Percentiles rank a stretch among this genome's conserved stretches.
Evolutionary conservation across 2,888 invertebrate genomes (phyloP).

Genomic region (Yponomeuta sedellus): DNA sequence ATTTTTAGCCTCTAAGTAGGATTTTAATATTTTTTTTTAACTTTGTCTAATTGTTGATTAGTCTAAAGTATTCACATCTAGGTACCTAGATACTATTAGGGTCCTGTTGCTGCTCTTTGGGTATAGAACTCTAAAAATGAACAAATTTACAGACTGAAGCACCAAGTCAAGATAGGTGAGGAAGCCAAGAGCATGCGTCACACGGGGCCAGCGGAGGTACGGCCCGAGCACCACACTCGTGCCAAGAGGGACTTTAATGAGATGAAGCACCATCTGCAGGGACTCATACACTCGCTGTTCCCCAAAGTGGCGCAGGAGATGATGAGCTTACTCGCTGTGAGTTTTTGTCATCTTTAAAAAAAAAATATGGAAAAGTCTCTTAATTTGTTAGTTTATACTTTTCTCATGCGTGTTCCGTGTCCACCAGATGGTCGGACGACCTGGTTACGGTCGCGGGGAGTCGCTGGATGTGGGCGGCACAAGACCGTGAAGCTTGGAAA

Average conservation of each 20-base stretch:
- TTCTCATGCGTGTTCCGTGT: too few relatives aligned
- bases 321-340: slow-evolving; percentile 48
- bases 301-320: slow-evolving; percentile 40
- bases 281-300: slow-evolving; percentile 48
- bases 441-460: too few relatives aligned
- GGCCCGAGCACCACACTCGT: slow-evolving; percentile 41
- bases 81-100: too few relatives aligned
- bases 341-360: slow-evolving; percentile 23
- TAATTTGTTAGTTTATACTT: too few relatives aligned
- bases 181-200: slow-evolving; percentile 45
- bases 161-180: slow-evolving; percentile 39
- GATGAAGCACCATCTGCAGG: slow-evolving; percentile 50
- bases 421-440: too few relatives aligned
- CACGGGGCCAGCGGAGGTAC: slow-evolving; percentile 32
- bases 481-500: too few relatives aligned
- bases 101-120: neutral
- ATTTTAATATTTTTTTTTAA: too few relatives aligned
- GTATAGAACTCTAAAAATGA: neutral
- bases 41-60: too few relatives aligned
- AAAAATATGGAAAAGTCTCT: neutral
- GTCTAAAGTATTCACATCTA: too few relatives aligned
- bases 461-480: too few relatives aligned
- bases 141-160: slow-evolving; percentile 40
- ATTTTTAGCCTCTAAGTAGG: too few relatives aligned
- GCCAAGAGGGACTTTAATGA: slow-evolving; percentile 48